Base-by-base conservation (phyloP, 2,888 invertebrate species). In the Dolomedes plantarius region DNA sequence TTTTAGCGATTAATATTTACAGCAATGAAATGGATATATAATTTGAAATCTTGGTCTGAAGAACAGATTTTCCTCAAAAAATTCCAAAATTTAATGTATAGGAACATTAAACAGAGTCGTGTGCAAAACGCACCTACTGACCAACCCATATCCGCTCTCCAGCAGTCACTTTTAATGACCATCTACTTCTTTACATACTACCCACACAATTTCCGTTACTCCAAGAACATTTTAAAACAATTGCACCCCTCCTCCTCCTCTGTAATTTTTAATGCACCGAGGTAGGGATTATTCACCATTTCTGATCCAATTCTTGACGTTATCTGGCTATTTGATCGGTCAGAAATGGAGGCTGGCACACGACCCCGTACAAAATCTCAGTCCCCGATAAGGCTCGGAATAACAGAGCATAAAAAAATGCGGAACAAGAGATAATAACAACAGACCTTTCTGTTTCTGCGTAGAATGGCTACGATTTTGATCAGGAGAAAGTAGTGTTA, bases 391-490 rank as follows among this genome's bases (percentile, higher is more conserved):
- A 9, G 36, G 19, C 56, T 23, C 11, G 56, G 9, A 19, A 56
- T 56, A 56, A 46, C 5, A 46, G 41, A 16, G 16, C 41, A 16
- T 13, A 13, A 46, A 46, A n/a, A 56, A 56, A 56, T 56, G 56
- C 56, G 56, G 56, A 56, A 56, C 56, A 56, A 56, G 46, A n/a
- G 56, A 56, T 56, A 56, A 56, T 56, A 56, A 56, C 23, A 23
- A 46, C 16, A 46, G 56, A 56, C 56, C n/a, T 23, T 56, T 56
- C 56, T 56, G 56, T 56, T 56, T 56, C 56, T 56, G 56, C 16
- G 16, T 19, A 23, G 23, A 19, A 23, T 56, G 56, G 23, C 41
- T 46, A 23, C 16, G 56, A 56, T 56, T 56, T 5, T 11, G 56
- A 56, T 56, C 56, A 5, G 23, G 56, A 5, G 23, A 56, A 23